phyloP scores from a whole-genome alignment of 1,140 invertebrate genomes.

The Drosophila funebris region DNA sequence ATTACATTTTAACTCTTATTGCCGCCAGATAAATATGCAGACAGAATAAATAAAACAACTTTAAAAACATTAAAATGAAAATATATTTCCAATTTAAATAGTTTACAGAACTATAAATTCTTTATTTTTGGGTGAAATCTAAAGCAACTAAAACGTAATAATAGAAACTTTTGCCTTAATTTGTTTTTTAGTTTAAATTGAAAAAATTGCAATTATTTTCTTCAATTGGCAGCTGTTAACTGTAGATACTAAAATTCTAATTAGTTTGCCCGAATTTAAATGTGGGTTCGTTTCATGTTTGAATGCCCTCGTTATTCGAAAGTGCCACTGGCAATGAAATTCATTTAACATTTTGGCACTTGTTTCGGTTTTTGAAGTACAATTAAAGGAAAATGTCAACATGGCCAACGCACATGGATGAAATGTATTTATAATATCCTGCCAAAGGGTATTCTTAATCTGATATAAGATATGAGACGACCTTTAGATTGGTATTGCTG shows the following conservation, averaged over 20 bases:
- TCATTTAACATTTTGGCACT: slow-evolving; percentile 68
- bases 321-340: slow-evolving; percentile 51
- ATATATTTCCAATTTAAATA: background rate
- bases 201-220: slow-evolving; percentile 60
- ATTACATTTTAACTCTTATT: background rate
- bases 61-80: background rate
- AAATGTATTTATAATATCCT: slow-evolving; percentile 47
- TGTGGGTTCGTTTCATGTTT: slow-evolving; percentile 5
- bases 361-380: slow-evolving; percentile 59
- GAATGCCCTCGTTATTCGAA: slow-evolving; percentile 13
- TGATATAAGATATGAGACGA: background rate
- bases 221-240: slow-evolving; percentile 47
- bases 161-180: background rate
- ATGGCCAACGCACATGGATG: slow-evolving; percentile 7
- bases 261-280: slow-evolving; percentile 53
- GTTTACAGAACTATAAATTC: no score
- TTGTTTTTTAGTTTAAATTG: slow-evolving; percentile 27
- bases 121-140: no score
- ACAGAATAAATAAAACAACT: no score
- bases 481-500: background rate
- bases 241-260: slow-evolving; percentile 62
- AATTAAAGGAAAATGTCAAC: slow-evolving; percentile 55
- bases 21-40: no score
- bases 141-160: background rate
- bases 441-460: background rate